Base-by-base conservation (phyloP, 2,888 invertebrate genomes). In the Belgica antarctica region DNA sequence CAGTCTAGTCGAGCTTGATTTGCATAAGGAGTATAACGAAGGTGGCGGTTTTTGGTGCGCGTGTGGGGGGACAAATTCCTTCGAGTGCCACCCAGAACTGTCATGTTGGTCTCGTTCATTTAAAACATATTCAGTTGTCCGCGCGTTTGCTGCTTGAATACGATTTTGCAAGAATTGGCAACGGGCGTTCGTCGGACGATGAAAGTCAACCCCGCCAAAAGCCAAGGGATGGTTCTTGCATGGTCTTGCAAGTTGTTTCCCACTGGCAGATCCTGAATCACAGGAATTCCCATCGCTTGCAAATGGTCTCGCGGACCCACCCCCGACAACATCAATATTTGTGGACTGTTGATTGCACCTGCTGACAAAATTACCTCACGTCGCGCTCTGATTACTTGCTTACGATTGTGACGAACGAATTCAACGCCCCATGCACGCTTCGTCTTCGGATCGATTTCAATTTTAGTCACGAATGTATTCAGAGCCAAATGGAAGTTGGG, bases 261-360 rank as follows among this genome's bases (percentile, higher is more conserved):
- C 0, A 89, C 91, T 0, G 85, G 85, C 52, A 92, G 81, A 78
- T 94, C 88, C 75, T 87, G 87, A 0, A 94, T 74, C 0, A 92
- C 86, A 5, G 85, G 85, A 61, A 94, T 89, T 2, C 89, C 88
- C 0, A 89, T 81, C 59, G 87, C 82, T 72, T 81, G 79, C 10
- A 93, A 81, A 74, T 93, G 91, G 12, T 86, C 80, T 69, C 82
- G 82, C 0, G 92, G 90, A 0, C 90, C 90, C 66, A 93, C 83
- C 0, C 96, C 96, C 0, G 94, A 94, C 0, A 96, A 79, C 93
- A 96, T 93, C 72, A 97, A 81, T 66, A 97, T 81, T 77, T 96
- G 96, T 0, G 96, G 94, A 10, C 90, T 89, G 77, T 96, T 96
- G 27, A 97, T 91, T 0, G 96, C 87, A 0, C 96, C 96, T 0